Conservation (phyloP, 2,113 vertebrate species). For the Tretioscincus oriximinensis region DNA sequence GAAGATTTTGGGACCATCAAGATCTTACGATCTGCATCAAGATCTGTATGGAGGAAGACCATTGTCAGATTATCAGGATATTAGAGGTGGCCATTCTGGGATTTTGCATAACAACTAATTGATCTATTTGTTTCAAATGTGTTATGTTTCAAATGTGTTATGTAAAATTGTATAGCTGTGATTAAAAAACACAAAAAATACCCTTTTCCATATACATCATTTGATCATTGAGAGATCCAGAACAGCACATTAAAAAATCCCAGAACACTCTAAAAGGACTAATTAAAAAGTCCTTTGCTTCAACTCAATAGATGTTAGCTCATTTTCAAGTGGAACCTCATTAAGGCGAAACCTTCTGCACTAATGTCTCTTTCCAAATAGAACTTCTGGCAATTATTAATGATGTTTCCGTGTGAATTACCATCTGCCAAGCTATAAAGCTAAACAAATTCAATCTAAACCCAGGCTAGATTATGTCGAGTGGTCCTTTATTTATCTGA, state of each 20-base stretch:
- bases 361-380: constrained; percentile 52
- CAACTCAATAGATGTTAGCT: constrained; percentile 41
- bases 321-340: constrained; percentile 48
- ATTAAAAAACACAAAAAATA: too few species aligned
- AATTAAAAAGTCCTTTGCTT: constrained; percentile 51
- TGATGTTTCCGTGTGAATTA: constrained; percentile 42
- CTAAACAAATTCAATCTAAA: constrained; percentile 37
- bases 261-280: not conserved
- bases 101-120: not conserved
- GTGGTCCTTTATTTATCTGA: constrained; percentile 31
- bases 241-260: not conserved
- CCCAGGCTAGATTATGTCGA: constrained; percentile 29
- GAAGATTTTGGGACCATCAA: too few species aligned
- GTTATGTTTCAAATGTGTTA: not conserved
- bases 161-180: not conserved
- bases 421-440: constrained; percentile 44
- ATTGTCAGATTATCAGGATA: not conserved
- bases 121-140: not conserved
- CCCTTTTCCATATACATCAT: not conserved
- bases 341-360: constrained; percentile 48
- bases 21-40: too few species aligned
- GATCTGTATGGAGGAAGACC: too few species aligned
- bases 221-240: constrained; percentile 36
- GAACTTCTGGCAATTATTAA: constrained; percentile 50
- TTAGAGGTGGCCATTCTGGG: not conserved